Evolutionary conservation across 1,140 invertebrate genomes (phyloP).

Genomic region (Teleogryllus occipitalis): DNA sequence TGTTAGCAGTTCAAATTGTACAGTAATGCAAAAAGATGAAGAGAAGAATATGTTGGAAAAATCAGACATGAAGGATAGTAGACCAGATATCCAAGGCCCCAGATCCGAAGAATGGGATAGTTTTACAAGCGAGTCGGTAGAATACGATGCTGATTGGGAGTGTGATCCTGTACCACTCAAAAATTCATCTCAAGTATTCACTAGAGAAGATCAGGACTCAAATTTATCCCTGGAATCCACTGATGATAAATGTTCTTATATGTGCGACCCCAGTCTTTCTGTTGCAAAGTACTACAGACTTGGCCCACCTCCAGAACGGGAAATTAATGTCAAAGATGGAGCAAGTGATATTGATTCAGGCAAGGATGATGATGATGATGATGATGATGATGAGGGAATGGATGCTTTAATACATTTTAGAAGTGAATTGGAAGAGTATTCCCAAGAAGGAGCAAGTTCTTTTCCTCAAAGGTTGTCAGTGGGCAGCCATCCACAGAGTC

Average conservation of each 20-base stretch:
- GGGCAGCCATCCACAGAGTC: background rate
- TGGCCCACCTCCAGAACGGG: constrained; percentile 1
- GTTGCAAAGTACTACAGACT: constrained; percentile 20
- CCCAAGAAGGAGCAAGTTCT: background rate
- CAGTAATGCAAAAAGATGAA: background rate
- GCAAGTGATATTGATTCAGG: constrained; percentile 7
- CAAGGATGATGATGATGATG: background rate
- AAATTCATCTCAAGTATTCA: background rate
- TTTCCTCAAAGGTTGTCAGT: background rate
- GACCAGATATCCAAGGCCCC: background rate
- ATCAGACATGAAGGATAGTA: background rate
- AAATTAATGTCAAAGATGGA: background rate
- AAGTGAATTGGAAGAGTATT: constrained; percentile 12
- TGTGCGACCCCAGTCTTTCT: constrained; percentile 20
- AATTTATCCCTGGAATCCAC: background rate
- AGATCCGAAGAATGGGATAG: background rate
- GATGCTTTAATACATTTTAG: constrained; percentile 17
- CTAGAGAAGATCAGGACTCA: background rate
- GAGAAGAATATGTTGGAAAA: background rate
- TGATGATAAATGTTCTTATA: constrained; percentile 6
- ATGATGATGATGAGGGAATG: constrained; percentile 9
- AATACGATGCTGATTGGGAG: constrained; percentile 19
- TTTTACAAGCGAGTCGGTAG: constrained; percentile 7
- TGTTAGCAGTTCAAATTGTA: background rate
- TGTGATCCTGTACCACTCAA: background rate